These are phyloP conservation scores for Oryzaephilus surinamensis DNA, from an alignment of 1,140 invertebrate species.

Conservation along the genomic window DNA sequence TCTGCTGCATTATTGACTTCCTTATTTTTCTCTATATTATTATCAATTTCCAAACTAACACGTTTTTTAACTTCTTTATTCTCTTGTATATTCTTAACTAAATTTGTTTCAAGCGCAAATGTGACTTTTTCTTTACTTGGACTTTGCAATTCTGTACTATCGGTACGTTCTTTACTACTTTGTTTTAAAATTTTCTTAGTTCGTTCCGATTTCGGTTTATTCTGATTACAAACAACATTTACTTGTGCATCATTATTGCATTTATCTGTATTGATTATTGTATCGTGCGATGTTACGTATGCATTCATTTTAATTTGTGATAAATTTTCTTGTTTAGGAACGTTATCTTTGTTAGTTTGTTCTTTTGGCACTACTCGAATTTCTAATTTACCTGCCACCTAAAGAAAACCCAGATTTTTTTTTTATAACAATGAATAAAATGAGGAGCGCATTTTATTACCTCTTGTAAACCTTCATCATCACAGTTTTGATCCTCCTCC, in stretches of 20 bases:
- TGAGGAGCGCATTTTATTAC: too few species aligned
- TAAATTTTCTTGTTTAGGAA: not conserved
- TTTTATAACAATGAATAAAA: not conserved
- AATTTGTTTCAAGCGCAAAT: conserved; percentile 22
- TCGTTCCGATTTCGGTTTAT: conserved; percentile 21
- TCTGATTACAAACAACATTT: not conserved
- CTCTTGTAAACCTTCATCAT: conserved; percentile 29
- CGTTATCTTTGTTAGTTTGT: not conserved
- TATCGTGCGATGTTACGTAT: conserved; percentile 12
- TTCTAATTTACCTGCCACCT: conserved; percentile 56
- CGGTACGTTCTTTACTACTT: conserved; percentile 28
- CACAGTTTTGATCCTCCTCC: conserved; percentile 17
- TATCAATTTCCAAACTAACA: conserved; percentile 10
- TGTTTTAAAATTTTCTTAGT: conserved; percentile 35
- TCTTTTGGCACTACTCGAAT: conserved; percentile 58
- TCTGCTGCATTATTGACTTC: conserved; percentile 1
- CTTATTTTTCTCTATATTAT: conserved; percentile 6
- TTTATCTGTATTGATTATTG: conserved; percentile 2
- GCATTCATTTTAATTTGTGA: conserved; percentile 1
- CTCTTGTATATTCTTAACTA: conserved; percentile 3
- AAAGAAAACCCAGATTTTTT: conserved; percentile 8
- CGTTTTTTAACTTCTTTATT: conserved; percentile 6
- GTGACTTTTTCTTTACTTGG: conserved; percentile 30
- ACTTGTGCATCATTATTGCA: conserved; percentile 10
- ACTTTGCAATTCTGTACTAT: conserved; percentile 22